Base-by-base conservation (phyloP, 2,797 vertebrate genomes). In the Scolopax bukidnonensis region DNA sequence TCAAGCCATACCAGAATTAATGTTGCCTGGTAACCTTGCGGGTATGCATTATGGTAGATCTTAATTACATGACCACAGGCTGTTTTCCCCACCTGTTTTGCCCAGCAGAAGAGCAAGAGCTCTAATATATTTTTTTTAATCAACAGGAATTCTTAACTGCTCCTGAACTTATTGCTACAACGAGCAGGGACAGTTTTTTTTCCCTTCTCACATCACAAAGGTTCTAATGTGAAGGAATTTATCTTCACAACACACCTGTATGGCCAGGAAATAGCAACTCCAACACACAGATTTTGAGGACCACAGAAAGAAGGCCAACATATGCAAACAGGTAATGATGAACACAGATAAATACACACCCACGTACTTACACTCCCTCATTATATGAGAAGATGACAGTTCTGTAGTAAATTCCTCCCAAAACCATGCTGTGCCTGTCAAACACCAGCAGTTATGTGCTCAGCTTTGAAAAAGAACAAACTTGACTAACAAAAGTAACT, bases 61-160 rank as follows among this genome's bases (percentile, higher is more conserved):
- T 96, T 96, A 95, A 94, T 96, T 96, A 92, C 64, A 95, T 15
- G 75, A 82, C 70, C 75, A 83, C 96, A 89, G 68, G 84, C 92
- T 93, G 90, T 33, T 94, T 81, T 70, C 43, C 18, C 94, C 78
- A 96, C 95, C 95, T 96, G 93, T 79, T 94, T 63, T 69, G 64
- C 67, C 70, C 80, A 87, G 77, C 40, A 92, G 76, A 96, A 89
- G 54, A 93, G 47, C 33, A 93, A 87, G 59, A 54, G 76, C n/a
- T 84, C 70, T 48, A 84, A 32, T 63, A 89, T 82, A 36, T 90
- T 90, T 59, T 84, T 93, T 93, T 84, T 76, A 87, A 97, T 87
- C 63, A 95, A 82, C 41, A 33, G 8, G 33, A 94, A 79, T 76
- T 80, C 70, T 56, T 82, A 89, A 73, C 0, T 3, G 54, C 4